These are phyloP conservation scores for Geococcyx californianus DNA, from an alignment of 2,113 vertebrate genomes.

Conservation along the genomic window DNA sequence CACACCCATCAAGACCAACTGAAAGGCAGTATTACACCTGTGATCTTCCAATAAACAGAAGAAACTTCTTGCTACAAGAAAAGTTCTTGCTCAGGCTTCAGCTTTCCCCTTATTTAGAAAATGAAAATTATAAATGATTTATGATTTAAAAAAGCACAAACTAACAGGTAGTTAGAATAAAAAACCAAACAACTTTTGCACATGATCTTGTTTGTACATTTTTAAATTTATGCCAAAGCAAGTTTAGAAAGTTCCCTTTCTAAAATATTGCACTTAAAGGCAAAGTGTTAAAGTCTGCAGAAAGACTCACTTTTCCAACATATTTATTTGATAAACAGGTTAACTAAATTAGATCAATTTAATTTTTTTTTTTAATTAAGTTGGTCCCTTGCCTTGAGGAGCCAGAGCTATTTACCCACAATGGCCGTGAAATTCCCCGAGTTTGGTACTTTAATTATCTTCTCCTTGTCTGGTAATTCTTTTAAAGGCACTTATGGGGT, in stretches of 20 bases:
- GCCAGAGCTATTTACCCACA: slow-evolving; percentile 33
- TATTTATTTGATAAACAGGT: slow-evolving; percentile 6
- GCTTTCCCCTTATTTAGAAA: not conserved
- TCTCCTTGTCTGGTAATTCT: slow-evolving; percentile 20
- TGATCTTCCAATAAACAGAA: not conserved
- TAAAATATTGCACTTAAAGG: not conserved
- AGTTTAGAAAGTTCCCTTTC: not conserved
- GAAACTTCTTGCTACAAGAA: too few relatives aligned
- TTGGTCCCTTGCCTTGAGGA: slow-evolving; percentile 32
- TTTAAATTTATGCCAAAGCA: not conserved
- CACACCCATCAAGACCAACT: not conserved
- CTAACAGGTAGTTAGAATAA: not conserved
- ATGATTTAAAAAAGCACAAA: not conserved
- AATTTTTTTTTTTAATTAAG: slow-evolving; percentile 24
- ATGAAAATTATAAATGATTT: not conserved
- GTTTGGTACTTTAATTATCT: slow-evolving; percentile 46
- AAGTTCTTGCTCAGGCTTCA: not conserved
- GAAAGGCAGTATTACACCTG: not conserved
- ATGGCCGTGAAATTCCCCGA: not conserved
- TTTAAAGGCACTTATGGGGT: not conserved
- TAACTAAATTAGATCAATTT: not conserved
- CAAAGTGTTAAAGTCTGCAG: not conserved
- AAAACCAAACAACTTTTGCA: not conserved
- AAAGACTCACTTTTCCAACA: not conserved
- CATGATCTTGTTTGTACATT: not conserved